phyloP scores from a whole-genome alignment of 2,113 vertebrate genomes.

The Psammodynastes pulverulentus region DNA sequence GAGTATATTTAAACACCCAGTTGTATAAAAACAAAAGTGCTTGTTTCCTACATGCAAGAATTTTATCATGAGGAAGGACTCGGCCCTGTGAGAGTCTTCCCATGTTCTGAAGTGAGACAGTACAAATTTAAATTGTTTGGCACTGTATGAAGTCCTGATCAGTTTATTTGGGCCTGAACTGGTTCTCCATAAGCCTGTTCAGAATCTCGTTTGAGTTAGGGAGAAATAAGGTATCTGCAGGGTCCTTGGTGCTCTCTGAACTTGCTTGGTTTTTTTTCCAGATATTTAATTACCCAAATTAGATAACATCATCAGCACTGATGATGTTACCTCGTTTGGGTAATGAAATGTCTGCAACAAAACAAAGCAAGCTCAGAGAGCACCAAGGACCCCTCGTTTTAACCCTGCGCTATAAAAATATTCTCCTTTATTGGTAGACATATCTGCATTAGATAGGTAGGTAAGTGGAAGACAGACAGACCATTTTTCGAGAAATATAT shows the following conservation, averaged over 20 bases:
- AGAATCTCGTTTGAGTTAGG: not conserved
- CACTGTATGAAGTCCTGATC: not conserved
- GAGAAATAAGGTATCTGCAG: not conserved
- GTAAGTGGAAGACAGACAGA: not conserved
- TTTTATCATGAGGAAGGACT: not conserved
- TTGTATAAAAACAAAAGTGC: not conserved
- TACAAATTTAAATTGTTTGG: not conserved
- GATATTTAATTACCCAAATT: too few relatives aligned
- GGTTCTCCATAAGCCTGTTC: not conserved
- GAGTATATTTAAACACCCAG: not conserved
- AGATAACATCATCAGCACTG: too few relatives aligned
- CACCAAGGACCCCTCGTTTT: too few relatives aligned
- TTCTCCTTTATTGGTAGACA: too few relatives aligned
- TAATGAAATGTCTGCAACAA: too few relatives aligned
- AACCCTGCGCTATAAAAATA: too few relatives aligned
- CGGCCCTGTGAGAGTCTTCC: not conserved
- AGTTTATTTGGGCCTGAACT: not conserved
- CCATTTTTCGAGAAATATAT: not conserved
- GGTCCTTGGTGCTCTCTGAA: too few relatives aligned
- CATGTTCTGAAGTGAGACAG: not conserved
- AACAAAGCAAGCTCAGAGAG: too few relatives aligned
- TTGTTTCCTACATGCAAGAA: not conserved
- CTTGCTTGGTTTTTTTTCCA: too few relatives aligned
- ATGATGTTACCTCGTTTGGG: too few relatives aligned
- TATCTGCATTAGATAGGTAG: not conserved